phyloP scores from a whole-genome alignment of 2,113 vertebrate genomes.

The Macrotus californicus region DNA sequence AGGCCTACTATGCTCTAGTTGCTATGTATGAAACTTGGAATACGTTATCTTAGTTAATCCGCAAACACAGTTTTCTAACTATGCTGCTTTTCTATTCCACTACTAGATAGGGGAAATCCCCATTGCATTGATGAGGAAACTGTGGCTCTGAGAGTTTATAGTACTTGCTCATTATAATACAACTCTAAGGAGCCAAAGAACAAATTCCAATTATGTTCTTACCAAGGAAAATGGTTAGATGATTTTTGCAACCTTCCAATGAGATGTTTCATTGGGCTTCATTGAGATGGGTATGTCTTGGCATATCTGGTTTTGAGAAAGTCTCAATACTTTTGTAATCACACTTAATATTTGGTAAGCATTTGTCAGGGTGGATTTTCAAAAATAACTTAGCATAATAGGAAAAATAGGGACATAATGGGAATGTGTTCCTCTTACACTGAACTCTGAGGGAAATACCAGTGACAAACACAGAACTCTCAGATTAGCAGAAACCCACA shows the following conservation, averaged over 20 bases:
- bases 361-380: neutral
- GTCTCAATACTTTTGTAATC: neutral
- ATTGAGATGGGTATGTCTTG: neutral
- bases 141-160: neutral
- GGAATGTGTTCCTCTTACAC: neutral
- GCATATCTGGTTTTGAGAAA: conserved; percentile 5
- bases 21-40: neutral
- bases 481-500: neutral
- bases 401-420: too few species aligned
- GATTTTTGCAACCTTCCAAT: neutral
- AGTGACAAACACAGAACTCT: neutral
- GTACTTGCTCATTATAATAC: neutral
- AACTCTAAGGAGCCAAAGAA: neutral
- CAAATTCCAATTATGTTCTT: neutral
- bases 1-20: neutral
- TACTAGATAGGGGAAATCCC: neutral
- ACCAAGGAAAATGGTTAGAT: neutral
- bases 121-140: neutral
- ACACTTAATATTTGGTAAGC: neutral
- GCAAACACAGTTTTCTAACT: conserved; percentile 7
- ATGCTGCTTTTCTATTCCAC: neutral
- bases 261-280: neutral
- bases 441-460: neutral
- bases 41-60: neutral
- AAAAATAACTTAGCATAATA: neutral